Conservation (phyloP, 37 sponge, comb jelly and placozoan genomes). For the Tethya wilhelma region DNA sequence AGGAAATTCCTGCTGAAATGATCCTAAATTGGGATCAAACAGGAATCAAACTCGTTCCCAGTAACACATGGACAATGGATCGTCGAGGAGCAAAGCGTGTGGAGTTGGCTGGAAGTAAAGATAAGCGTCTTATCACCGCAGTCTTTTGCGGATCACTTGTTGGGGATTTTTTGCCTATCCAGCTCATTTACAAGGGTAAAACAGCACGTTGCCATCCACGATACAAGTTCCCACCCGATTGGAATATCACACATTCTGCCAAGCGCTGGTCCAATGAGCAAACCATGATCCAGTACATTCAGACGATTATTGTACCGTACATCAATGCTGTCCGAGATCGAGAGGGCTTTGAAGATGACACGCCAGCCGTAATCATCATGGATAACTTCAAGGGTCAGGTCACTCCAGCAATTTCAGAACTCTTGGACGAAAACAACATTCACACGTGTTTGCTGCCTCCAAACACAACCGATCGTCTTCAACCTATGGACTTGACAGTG, state of each 20-base stretch:
- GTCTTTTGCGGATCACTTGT: conserved; percentile 29
- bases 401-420: background rate
- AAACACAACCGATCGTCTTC: conserved; percentile 52
- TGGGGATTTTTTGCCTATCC: conserved; percentile 47
- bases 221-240: conserved; percentile 26
- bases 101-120: conserved; percentile 26
- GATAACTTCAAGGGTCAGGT: no score
- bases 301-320: conserved; percentile 58
- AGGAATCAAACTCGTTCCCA: no score
- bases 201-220: conserved; percentile 54
- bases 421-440: conserved; percentile 54
- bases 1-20: no score
- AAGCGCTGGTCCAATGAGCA: conserved; percentile 67
- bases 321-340: conserved; percentile 11
- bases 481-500: conserved; percentile 58
- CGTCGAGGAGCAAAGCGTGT: conserved; percentile 33
- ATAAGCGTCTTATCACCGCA: conserved; percentile 64
- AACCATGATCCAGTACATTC: conserved; percentile 49
- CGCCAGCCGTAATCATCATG: conserved; percentile 7
- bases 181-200: conserved; percentile 66
- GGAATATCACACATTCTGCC: conserved; percentile 57
- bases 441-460: conserved; percentile 46
- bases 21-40: no score
- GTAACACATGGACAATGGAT: conserved; percentile 60
- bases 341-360: background rate